Conservation (phyloP, 1,140 invertebrate species). For the Euura saliciscinereae region DNA sequence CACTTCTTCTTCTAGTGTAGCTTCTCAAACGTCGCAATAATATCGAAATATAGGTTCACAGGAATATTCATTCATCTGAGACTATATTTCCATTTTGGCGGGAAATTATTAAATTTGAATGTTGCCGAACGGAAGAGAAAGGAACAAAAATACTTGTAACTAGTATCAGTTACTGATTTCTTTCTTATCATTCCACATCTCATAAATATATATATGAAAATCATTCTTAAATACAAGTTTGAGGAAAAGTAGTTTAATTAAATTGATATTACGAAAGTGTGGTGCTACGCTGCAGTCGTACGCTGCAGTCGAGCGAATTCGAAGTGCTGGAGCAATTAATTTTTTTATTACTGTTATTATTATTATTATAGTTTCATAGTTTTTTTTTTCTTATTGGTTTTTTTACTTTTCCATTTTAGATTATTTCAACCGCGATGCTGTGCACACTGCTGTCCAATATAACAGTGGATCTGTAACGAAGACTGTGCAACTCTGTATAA, state of each 20-base stretch:
- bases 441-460: too few relatives aligned
- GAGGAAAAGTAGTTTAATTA: slow-evolving; percentile 4
- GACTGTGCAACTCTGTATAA: neutral
- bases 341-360: neutral
- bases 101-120: too few relatives aligned
- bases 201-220: neutral
- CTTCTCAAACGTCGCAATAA: too few relatives aligned
- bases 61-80: too few relatives aligned
- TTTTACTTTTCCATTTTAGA: neutral
- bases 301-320: neutral
- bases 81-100: too few relatives aligned
- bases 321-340: neutral
- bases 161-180: too few relatives aligned
- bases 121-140: too few relatives aligned
- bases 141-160: too few relatives aligned
- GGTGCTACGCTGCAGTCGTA: neutral
- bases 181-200: too few relatives aligned
- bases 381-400: neutral
- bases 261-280: slow-evolving; percentile 6
- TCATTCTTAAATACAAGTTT: too few relatives aligned
- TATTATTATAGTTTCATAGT: neutral
- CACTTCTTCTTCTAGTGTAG: too few relatives aligned
- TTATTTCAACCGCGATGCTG: neutral
- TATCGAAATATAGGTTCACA: too few relatives aligned
- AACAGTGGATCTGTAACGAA: neutral